Evolutionary conservation across 1,140 invertebrate genomes (phyloP).

Genomic region (Belonocnema kinseyi): DNA sequence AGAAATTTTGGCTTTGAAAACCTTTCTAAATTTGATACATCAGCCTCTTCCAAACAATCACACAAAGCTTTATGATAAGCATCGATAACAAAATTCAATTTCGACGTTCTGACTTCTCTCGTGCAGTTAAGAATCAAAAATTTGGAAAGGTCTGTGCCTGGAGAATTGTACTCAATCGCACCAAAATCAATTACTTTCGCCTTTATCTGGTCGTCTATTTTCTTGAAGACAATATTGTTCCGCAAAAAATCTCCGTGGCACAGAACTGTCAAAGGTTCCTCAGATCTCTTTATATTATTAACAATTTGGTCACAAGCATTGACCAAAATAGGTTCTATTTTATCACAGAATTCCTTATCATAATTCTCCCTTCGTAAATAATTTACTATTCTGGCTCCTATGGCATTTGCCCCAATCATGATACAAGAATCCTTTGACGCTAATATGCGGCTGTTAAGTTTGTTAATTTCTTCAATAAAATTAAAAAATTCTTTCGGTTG

Average conservation of each 20-base stretch:
- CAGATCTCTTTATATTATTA: slow-evolving; percentile 14
- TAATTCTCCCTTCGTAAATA: slow-evolving; percentile 44
- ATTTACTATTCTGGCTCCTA: slow-evolving; percentile 36
- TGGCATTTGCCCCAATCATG: slow-evolving; percentile 18
- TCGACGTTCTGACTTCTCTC: slow-evolving; percentile 23
- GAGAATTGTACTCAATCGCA: slow-evolving; percentile 42
- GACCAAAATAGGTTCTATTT: slow-evolving; percentile 33
- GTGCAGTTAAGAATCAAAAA: slow-evolving; percentile 45
- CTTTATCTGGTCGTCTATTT: neutral
- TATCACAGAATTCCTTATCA: slow-evolving; percentile 44
- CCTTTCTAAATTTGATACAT: neutral
- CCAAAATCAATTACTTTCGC: slow-evolving; percentile 52
- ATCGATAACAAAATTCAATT: slow-evolving; percentile 35
- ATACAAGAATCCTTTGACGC: slow-evolving; percentile 8
- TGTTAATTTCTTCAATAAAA: slow-evolving; percentile 27
- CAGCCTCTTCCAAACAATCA: slow-evolving; percentile 14
- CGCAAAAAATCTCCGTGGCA: slow-evolving; percentile 50
- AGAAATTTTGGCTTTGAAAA: slow-evolving; percentile 31
- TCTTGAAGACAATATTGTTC: slow-evolving; percentile 45
- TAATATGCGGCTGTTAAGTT: slow-evolving; percentile 16
- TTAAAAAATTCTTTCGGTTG: slow-evolving; percentile 37
- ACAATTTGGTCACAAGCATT: slow-evolving; percentile 32
- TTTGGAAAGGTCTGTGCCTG: slow-evolving; percentile 38
- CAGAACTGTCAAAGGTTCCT: slow-evolving; percentile 43
- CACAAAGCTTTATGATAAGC: slow-evolving; percentile 39